phyloP scores from a whole-genome alignment of 2,113 vertebrate genomes.

The Athene cunicularia region DNA sequence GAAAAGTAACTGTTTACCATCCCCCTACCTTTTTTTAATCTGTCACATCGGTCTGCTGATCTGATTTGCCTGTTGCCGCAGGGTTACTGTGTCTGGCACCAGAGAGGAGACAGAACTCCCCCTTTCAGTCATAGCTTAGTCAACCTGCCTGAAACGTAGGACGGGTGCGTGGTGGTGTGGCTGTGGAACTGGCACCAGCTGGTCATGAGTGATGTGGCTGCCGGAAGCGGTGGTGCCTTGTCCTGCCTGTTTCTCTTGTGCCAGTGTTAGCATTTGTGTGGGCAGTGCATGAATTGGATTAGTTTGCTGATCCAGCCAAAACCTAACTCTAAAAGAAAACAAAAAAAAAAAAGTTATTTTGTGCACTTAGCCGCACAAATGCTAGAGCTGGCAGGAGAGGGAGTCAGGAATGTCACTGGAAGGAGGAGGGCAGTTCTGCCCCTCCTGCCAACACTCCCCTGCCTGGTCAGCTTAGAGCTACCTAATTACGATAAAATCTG shows the following conservation, averaged over 20 bases:
- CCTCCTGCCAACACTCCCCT: not conserved
- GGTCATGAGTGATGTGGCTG: accelerated
- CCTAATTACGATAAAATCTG: not conserved
- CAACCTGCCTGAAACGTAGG: not conserved
- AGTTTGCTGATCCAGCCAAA: not conserved
- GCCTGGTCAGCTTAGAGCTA: not conserved
- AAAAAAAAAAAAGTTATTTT: not conserved
- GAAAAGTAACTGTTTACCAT: not conserved
- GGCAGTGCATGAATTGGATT: not conserved
- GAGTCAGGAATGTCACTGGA: not conserved
- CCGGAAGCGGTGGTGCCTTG: not conserved
- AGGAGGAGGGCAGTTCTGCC: not conserved
- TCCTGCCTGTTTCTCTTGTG: not conserved
- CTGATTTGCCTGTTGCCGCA: not conserved
- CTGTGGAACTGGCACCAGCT: not conserved
- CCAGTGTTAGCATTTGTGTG: not conserved
- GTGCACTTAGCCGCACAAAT: not conserved
- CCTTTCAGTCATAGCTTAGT: not conserved
- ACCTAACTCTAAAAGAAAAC: not conserved
- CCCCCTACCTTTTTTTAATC: not conserved
- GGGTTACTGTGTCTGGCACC: too few relatives aligned
- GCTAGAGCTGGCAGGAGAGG: not conserved
- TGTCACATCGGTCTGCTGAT: not conserved
- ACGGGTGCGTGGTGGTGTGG: not conserved
- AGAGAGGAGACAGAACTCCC: not conserved